Base-by-base conservation (phyloP, 2,888 invertebrate genomes). In the Agrochola litura region DNA sequence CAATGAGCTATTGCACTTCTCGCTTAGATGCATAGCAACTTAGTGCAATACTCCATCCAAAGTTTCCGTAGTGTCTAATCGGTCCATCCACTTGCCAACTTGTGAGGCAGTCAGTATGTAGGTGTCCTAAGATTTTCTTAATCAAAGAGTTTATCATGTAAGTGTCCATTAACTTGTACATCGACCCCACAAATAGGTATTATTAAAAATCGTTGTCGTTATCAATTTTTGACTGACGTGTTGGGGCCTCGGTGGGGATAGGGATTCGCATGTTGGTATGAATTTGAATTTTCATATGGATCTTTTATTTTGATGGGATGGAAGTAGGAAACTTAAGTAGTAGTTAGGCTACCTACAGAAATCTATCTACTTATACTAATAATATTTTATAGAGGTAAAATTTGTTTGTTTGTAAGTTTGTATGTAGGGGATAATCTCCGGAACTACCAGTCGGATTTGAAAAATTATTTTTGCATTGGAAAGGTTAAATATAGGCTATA, bases 1-100 rank as follows among this genome's bases (percentile, higher is more conserved):
- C 75, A 81, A 66, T 82, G 83, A 79, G 63, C 70, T 71, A 79
- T 60, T 81, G 25, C 58, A 72, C 56, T 58, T 56, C 37, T 73
- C 19, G 22, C 43, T 58, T 79, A 14, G 19, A 30, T 79, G 46
- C 54, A 66, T 56, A 41, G 37, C 25, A 14, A 30, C 54, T 66
- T 56, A 25, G 43, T 41, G 12, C 19, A 64, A 52, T 72, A 65
- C 60, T 64, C 25, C 6, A 22, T 30, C 41, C 30, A 68, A 14
- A 58, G 16, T 37, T 10, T 54, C 37, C 19, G 10, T 56, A 56
- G 41, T 37, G 6, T 54, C 8, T 67, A n/a, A 73, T 12, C 30
- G 5, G 10, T 56, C 22, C 22, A 61, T 19, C 2, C 49, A 37
- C 2, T 52, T n/a, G 22, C 4, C 41, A 63, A 56, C 5, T 49